Percentiles rank a stretch among this genome's conserved stretches.
Evolutionary conservation across 1,140 invertebrate genomes (phyloP).

Genomic region (Ephestia elutella): DNA sequence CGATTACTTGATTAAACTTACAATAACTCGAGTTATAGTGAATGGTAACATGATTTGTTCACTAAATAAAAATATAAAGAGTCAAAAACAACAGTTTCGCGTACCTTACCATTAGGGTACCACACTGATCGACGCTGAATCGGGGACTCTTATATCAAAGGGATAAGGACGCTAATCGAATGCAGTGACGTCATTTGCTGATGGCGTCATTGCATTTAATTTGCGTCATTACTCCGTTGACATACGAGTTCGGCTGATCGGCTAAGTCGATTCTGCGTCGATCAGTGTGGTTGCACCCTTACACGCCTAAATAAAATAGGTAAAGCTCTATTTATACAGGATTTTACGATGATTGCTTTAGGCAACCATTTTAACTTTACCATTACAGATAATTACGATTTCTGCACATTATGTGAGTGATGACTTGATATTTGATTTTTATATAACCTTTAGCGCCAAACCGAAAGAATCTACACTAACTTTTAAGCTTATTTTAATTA

Average conservation of each 20-base stretch:
- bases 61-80: constrained; percentile 42
- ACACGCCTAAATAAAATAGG: no score
- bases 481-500: no score
- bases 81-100: constrained; percentile 10
- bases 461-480: no score
- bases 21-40: constrained; percentile 58
- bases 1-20: constrained; percentile 23
- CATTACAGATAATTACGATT: neutral
- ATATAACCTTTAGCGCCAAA: neutral
- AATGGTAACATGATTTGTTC: constrained; percentile 71
- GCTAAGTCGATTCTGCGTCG: no score
- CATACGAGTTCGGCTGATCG: no score
- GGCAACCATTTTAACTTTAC: neutral
- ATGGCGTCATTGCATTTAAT: no score
- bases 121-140: neutral
- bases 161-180: no score
- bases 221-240: no score
- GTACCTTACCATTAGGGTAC: neutral
- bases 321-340: no score
- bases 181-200: no score
- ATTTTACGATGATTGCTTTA: neutral
- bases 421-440: constrained; percentile 4
- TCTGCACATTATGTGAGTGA: neutral
- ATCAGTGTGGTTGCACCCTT: no score
- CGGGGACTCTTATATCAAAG: no score